Evolutionary conservation across 2,888 invertebrate species (phyloP), one percentile per base, ranked within the genome.

Genomic region (Himalopsyche anomala): DNA sequence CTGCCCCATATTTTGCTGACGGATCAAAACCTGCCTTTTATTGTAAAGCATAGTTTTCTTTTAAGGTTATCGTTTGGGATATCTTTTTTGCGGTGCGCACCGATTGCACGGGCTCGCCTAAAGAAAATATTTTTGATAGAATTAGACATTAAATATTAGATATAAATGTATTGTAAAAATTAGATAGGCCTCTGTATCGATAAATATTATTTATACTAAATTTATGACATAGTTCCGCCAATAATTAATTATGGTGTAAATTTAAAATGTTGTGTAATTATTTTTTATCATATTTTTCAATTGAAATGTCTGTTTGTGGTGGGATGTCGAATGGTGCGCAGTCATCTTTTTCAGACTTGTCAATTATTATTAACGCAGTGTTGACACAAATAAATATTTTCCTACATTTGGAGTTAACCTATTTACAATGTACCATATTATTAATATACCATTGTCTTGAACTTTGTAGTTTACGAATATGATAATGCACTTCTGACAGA

Each of bases 81-180:
- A 62, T 62, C 19, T 5, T n/a, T 28, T 62, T 51, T 19, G 28
- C 8, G 62, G 62, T 62, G 62, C 62, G 19, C 62, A 28, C 62
- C 19, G n/a, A 17, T 11, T 19, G 19, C 19, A 62, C 62, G 28
- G 62, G n/a, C 11, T 62, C 62, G 62, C 62, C 19, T 62, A 8
- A 62, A 62, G 62, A 62, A 62, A 62, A 62, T 62, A 62, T 62
- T 62, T 62, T 62, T 62, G 62, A 62, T 62, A 62, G 62, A 62
- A 62, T 19, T 62, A 62, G 62, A 62, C 62, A 19, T 62, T 56
- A 62, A 62, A 62, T 19, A 19, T 62, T 62, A 62, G 62, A 19
- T 19, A 62, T 62, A 62, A 19, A 15, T 62, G 62, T 62, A 62
- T 19, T 62, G 62, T 62, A 62, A 62, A 62, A 62, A 62, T 19